Percentiles rank a stretch among this genome's conserved stretches.
These are phyloP conservation scores for Geopemphigus sp. DNA, from an alignment of 1,140 invertebrate species.

Conservation along the genomic window DNA sequence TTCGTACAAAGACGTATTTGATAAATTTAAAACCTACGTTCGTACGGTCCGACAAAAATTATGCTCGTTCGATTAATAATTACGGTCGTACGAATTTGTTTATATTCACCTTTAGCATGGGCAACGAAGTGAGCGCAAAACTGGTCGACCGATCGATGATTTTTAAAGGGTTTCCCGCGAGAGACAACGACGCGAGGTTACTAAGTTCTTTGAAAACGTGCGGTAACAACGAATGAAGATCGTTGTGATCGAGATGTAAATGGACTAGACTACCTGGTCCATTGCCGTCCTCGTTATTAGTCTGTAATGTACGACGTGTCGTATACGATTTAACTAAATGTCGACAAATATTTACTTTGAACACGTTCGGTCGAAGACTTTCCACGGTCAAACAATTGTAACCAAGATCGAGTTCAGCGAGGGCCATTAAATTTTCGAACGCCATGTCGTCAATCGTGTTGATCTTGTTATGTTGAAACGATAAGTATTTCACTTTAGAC, in stretches of 20 bases:
- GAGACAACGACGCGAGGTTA: constrained; percentile 63
- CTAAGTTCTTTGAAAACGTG: constrained; percentile 71
- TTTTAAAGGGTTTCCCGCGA: constrained; percentile 67
- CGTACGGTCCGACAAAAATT: background rate
- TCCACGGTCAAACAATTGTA: constrained; percentile 64
- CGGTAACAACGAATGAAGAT: constrained; percentile 64
- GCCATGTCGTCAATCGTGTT: constrained; percentile 61
- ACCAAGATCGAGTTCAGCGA: constrained; percentile 67
- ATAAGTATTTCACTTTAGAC: constrained; percentile 54
- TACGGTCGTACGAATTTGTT: background rate
- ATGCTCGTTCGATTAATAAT: background rate
- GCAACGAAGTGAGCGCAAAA: constrained; percentile 64
- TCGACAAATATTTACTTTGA: constrained; percentile 60
- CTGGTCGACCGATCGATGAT: constrained; percentile 63
- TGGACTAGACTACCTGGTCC: constrained; percentile 56
- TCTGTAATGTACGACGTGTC: background rate
- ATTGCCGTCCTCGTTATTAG: background rate
- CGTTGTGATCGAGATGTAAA: constrained; percentile 66
- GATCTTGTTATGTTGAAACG: constrained; percentile 60
- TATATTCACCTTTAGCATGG: constrained; percentile 65
- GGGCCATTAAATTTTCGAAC: constrained; percentile 64
- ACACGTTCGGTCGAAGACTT: constrained; percentile 62
- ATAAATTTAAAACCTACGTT: constrained; percentile 65
- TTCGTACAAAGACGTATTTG: constrained; percentile 62
- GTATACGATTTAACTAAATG: background rate